phyloP scores from a whole-genome alignment of 2,797 vertebrate species.

The Borostomias antarcticus region DNA sequence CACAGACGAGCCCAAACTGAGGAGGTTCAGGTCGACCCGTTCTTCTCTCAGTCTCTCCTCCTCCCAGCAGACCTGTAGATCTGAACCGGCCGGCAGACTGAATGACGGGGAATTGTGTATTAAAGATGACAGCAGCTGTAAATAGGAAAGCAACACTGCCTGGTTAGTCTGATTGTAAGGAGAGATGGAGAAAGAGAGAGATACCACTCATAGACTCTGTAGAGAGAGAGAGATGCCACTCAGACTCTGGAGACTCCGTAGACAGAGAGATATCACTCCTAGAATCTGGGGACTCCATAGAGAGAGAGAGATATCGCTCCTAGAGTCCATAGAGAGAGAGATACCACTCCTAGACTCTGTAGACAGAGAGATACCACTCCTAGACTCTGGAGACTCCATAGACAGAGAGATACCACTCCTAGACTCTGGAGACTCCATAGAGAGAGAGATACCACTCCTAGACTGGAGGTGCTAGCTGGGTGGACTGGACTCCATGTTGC shows the following conservation, averaged over 20 bases:
- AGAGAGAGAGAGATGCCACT: no score
- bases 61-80: constrained; percentile 8
- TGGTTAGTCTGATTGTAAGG: constrained; percentile 17
- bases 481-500: not conserved
- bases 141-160: constrained; percentile 44
- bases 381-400: no score
- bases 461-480: not conserved
- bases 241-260: no score
- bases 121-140: constrained; percentile 40
- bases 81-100: constrained; percentile 16
- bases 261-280: constrained; percentile 48
- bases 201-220: no score
- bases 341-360: no score
- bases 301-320: no score
- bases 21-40: constrained; percentile 24
- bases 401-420: constrained; percentile 48
- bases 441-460: no score
- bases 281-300: constrained; percentile 30
- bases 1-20: no score
- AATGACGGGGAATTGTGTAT: constrained; percentile 19
- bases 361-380: no score
- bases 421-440: constrained; percentile 31
- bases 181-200: constrained; percentile 12
- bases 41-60: not conserved
- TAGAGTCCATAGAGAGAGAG: no score